Conservation (phyloP, 1,140 invertebrate species). For the Diorhabda sublineata region DNA sequence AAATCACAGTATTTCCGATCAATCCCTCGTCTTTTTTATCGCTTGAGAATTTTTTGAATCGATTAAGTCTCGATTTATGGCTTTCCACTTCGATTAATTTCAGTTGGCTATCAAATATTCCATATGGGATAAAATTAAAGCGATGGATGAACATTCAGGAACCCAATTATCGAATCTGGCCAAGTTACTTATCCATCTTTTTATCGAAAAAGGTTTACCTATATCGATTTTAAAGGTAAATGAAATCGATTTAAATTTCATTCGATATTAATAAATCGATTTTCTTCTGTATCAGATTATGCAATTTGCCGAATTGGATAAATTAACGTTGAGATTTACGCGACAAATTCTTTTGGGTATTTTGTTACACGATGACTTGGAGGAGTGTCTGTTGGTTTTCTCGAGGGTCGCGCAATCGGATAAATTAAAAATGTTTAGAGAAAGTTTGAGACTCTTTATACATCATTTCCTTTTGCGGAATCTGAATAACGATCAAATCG, state of each 20-base stretch:
- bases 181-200: slow-evolving; percentile 74
- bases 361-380: slow-evolving; percentile 58
- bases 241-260: neutral
- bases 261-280: neutral
- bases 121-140: slow-evolving; percentile 90
- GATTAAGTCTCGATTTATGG: neutral
- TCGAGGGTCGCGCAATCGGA: slow-evolving; percentile 59
- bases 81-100: slow-evolving; percentile 41
- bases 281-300: slow-evolving; percentile 59
- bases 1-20: too few species aligned
- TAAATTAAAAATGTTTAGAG: slow-evolving; percentile 68
- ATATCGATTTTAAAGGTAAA: slow-evolving; percentile 83
- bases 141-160: slow-evolving; percentile 60
- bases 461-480: slow-evolving; percentile 73
- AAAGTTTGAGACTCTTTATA: slow-evolving; percentile 74
- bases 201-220: slow-evolving; percentile 71
- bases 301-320: slow-evolving; percentile 75
- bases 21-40: too few species aligned
- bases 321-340: slow-evolving; percentile 64
- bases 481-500: slow-evolving; percentile 48
- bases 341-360: slow-evolving; percentile 67
- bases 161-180: slow-evolving; percentile 72
- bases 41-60: too few species aligned
- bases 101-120: slow-evolving; percentile 83
- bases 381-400: slow-evolving; percentile 62